A percentile compares a stretch with the other conserved stretches of the same genome.
Evolutionary conservation across 1,140 invertebrate species (phyloP).

Genomic region (Drosophila triauraria): DNA sequence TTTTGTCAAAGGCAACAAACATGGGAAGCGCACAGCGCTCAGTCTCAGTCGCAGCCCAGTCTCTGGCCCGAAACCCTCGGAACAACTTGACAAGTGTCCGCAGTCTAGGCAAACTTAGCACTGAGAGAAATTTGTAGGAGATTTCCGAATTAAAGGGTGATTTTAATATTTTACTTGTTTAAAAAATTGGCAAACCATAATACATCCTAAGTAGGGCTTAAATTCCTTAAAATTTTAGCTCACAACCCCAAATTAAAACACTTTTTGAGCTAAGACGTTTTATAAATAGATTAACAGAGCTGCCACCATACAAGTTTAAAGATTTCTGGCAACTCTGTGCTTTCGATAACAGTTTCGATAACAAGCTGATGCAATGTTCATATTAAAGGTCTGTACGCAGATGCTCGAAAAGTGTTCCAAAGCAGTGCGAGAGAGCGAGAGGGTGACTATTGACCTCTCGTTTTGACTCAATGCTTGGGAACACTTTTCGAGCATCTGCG

Average conservation of each 20-base stretch:
- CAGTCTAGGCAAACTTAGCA: slow-evolving; percentile 10
- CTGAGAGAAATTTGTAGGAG: not conserved
- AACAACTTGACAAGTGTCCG: slow-evolving; percentile 36
- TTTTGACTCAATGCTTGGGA: too few species aligned
- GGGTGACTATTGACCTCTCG: too few species aligned
- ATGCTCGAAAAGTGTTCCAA: too few species aligned
- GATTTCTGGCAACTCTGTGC: not conserved
- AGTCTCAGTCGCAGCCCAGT: slow-evolving; percentile 7
- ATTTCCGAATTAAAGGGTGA: not conserved
- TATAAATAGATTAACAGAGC: not conserved
- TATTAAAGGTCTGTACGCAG: too few species aligned
- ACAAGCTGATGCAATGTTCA: not conserved
- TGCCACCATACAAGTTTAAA: not conserved
- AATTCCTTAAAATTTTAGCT: not conserved
- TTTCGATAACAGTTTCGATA: not conserved
- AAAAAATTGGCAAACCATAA: too few species aligned
- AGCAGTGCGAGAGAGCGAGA: too few species aligned
- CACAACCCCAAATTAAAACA: too few species aligned
- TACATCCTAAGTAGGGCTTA: not conserved
- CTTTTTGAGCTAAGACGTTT: not conserved
- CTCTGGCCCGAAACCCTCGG: slow-evolving; percentile 21
- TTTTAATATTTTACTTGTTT: not conserved
- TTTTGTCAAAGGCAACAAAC: slow-evolving; percentile 52
- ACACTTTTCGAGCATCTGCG: too few species aligned
- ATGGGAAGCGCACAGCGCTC: slow-evolving; percentile 32